Base-by-base conservation (phyloP, 1,140 invertebrate genomes). In the Zaprionus kolodkinae region DNA sequence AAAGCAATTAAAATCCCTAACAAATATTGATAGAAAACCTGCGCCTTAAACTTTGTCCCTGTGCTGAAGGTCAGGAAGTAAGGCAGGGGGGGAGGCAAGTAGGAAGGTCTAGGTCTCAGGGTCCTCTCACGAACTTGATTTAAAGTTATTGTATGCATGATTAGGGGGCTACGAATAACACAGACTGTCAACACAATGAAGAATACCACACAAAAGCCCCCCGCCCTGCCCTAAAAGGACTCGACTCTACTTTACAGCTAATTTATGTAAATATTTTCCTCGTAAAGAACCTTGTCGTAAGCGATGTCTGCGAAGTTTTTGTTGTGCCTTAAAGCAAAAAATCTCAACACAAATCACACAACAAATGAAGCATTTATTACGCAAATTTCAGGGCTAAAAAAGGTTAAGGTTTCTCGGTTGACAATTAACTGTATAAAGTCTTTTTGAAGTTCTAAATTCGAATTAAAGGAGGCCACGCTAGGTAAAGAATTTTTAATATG, bases 191-290 rank as follows among this genome's bases (percentile, higher is more conserved):
- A 30, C 57, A 74, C 65, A 63, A 69, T 72, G 59, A 66, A 73
- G 59, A 70, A 71, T 43, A 61, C 50, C 50, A 0, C 45, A 50
- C 45, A 56, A 11, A 27, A 12, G 55, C 1, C 21, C 21, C 1
- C 21, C 21, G 21, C 21, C 40, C 40, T 13, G 1, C 25, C n/a
- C 35, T 27, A 17, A 59, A 50, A 54, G 52, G 21, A 62, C n/a
- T 30, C 70, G 21, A 62, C n/a, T 30, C 70, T 69, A 45, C 40
- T 64, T n/a, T 10, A 72, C 54, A 71, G 78, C 68, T 80, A 80
- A 84, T 88, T 88, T 88, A 88, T 83, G 77, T 45, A 79, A 81
- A 85, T 78, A 78, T 79, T 78, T 69, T 55, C 21, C 21, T 21
- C 36, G 64, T 67, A 70, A 72, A 69, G 57, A 50, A 54, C 70